Conservation (phyloP, 2,113 vertebrate genomes). For the Varanus salvator region DNA sequence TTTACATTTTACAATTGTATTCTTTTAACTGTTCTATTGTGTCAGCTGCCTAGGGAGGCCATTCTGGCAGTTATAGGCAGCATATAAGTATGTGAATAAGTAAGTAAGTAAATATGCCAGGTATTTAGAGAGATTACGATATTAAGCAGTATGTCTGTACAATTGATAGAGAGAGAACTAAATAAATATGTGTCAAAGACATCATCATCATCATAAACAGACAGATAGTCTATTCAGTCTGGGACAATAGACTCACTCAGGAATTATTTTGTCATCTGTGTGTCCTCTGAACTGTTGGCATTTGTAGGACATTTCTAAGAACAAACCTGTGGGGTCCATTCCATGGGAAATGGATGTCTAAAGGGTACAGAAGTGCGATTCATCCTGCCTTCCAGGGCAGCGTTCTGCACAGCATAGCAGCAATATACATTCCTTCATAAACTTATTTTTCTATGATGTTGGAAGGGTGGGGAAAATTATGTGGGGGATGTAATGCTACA, state of each 20-base stretch:
- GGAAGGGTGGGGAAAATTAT: not conserved
- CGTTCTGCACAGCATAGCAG: not conserved
- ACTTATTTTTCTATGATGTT: not conserved
- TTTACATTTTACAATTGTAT: too few species aligned
- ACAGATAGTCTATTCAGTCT: not conserved
- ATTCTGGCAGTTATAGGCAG: too few species aligned
- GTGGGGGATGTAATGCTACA: not conserved
- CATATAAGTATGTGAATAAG: too few species aligned
- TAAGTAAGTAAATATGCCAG: too few species aligned
- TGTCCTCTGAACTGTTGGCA: not conserved
- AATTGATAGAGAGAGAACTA: too few species aligned
- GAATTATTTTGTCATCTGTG: not conserved
- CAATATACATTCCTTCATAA: not conserved
- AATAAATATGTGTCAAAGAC: too few species aligned
- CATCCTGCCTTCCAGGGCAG: not conserved
- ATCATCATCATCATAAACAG: too few species aligned
- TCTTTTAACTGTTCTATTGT: too few species aligned
- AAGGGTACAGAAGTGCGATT: not conserved
- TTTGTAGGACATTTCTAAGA: not conserved
- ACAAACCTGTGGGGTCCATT: not conserved
- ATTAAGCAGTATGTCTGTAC: too few species aligned
- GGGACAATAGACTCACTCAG: not conserved
- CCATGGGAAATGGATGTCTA: not conserved
- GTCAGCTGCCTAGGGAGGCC: too few species aligned
- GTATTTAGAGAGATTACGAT: too few species aligned